A percentile compares a stretch with the other conserved stretches of the same genome.
Conservation (phyloP, 2,888 invertebrate genomes). For the Dimorphilus gyrociliatus region DNA sequence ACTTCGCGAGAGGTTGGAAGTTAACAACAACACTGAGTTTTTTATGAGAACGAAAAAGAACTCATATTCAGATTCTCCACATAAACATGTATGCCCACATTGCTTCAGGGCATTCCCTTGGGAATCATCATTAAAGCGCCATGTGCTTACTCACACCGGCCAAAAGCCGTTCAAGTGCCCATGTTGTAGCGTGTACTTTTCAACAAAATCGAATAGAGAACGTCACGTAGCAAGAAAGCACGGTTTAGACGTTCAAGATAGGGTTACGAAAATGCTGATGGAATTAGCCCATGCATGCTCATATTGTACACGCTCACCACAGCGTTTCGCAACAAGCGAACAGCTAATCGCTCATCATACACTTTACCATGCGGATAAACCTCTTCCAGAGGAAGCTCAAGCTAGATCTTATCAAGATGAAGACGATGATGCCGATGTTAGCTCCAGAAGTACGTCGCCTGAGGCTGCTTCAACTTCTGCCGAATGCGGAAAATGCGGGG, state of each 20-base stretch:
- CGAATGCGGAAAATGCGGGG: too few species aligned
- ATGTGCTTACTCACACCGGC: slow-evolving; percentile 80
- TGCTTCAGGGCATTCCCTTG: slow-evolving; percentile 88
- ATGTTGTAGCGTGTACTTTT: slow-evolving; percentile 77
- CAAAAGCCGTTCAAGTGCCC: slow-evolving; percentile 92
- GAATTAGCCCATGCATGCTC: slow-evolving; percentile 31
- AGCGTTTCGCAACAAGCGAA: too few species aligned
- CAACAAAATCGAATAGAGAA: slow-evolving; percentile 92
- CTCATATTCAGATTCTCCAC: slow-evolving; percentile 84
- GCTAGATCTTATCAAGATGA: too few species aligned
- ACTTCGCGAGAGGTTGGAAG: too few species aligned
- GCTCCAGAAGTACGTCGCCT: too few species aligned
- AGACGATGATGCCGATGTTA: too few species aligned
- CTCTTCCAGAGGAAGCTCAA: too few species aligned
- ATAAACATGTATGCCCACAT: slow-evolving; percentile 73
- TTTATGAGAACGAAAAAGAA: slow-evolving; percentile 79
- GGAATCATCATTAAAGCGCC: slow-evolving; percentile 84
- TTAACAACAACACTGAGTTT: too few species aligned
- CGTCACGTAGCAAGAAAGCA: slow-evolving; percentile 77
- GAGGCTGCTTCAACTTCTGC: too few species aligned
- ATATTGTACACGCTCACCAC: too few species aligned
- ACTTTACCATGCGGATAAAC: too few species aligned
- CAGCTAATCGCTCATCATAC: too few species aligned
- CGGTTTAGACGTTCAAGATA: slow-evolving; percentile 40
- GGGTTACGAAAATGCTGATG: slow-evolving; percentile 46